These are phyloP conservation scores for Hyposoter didymator DNA, from an alignment of 2,888 invertebrate species.

Conservation along the genomic window DNA sequence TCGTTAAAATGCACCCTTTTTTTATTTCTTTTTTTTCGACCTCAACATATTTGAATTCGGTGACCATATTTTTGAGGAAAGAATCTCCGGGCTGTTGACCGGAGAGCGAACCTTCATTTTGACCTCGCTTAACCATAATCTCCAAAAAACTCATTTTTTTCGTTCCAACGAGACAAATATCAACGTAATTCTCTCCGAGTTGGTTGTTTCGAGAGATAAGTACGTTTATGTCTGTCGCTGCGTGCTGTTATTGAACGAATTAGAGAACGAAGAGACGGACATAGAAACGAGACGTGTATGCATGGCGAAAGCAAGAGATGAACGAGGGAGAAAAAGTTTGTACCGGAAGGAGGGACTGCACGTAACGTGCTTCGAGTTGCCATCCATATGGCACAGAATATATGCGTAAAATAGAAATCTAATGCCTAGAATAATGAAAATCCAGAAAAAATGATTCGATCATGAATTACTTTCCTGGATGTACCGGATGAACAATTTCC, in stretches of 20 bases:
- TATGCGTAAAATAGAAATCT: slow-evolving; percentile 34
- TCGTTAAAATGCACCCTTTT: background rate
- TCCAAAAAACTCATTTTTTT: background rate
- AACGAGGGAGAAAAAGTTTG: slow-evolving; percentile 67
- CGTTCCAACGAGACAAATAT: background rate
- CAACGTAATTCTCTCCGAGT: slow-evolving; percentile 3
- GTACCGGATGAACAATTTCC: no score
- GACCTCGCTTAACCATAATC: background rate
- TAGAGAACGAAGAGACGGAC: background rate
- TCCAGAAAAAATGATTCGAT: background rate
- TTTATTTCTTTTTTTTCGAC: background rate
- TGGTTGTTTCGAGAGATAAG: background rate
- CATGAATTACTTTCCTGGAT: background rate
- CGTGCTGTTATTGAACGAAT: slow-evolving; percentile 5
- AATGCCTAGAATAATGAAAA: slow-evolving; percentile 24
- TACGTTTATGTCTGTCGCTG: slow-evolving; percentile 9
- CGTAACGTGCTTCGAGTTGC: slow-evolving; percentile 24
- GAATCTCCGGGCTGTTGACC: background rate
- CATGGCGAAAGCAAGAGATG: slow-evolving; percentile 37
- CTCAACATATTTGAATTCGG: background rate
- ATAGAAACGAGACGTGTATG: background rate
- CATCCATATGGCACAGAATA: slow-evolving; percentile 21
- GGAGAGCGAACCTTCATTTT: background rate
- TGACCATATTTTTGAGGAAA: background rate
- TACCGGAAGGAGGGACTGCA: slow-evolving; percentile 69